Conservation (phyloP, 1,140 invertebrate genomes). For the Hesperophylax magnus region DNA sequence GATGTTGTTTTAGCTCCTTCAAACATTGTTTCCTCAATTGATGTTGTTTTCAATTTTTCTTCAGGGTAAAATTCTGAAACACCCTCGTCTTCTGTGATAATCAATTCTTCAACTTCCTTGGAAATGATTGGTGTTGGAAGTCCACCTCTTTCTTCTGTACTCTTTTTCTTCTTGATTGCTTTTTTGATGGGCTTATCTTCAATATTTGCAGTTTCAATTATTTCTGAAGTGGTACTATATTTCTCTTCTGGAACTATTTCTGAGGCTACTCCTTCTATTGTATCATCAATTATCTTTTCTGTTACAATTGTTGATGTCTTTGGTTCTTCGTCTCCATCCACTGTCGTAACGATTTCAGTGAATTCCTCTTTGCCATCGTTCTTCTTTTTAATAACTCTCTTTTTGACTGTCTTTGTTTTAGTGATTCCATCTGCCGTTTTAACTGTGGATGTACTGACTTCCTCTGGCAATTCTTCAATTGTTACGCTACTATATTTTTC, state of each 20-base stretch:
- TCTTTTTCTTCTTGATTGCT: constrained; percentile 59
- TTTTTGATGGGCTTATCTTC: constrained; percentile 5
- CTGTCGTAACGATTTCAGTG: constrained; percentile 56
- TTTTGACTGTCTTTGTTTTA: constrained; percentile 61
- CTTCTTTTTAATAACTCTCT: constrained; percentile 61
- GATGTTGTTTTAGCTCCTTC: constrained; percentile 39
- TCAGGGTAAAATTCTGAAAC: not conserved
- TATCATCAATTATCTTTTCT: not conserved
- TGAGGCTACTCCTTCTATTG: too few species aligned
- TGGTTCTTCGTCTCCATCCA: constrained; percentile 59
- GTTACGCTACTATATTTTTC: constrained; percentile 31
- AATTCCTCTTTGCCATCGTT: constrained; percentile 61
- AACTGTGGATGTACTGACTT: constrained; percentile 64
- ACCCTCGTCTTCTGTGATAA: too few species aligned
- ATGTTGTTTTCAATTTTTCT: not conserved
- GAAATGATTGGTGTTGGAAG: constrained; percentile 59
- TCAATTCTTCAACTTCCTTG: constrained; percentile 61
- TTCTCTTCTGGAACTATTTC: too few species aligned
- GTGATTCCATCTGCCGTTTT: constrained; percentile 61
- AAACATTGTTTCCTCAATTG: not conserved
- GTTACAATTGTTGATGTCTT: constrained; percentile 54
- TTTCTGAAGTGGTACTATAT: too few species aligned
- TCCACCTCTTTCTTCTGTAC: constrained; percentile 53
- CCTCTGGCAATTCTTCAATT: constrained; percentile 60
- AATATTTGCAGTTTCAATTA: too few species aligned